A percentile compares a stretch with the other conserved stretches of the same genome.
Evolutionary conservation across 2,888 invertebrate genomes (phyloP).

Genomic region (Meandrusa payeni): DNA sequence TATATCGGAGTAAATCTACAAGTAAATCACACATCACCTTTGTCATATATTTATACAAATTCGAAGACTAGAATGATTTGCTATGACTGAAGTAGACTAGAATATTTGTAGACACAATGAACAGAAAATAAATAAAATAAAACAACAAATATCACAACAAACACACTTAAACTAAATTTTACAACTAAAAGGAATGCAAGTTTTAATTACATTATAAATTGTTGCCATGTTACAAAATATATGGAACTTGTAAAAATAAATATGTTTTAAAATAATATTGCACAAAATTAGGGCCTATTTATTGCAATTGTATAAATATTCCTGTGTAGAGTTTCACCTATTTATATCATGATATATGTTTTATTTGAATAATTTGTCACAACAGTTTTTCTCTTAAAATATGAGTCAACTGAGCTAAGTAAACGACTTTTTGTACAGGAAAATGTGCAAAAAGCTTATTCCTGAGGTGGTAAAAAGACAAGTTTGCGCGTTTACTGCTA

Average conservation of each 20-base stretch:
- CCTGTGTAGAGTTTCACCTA: conserved; percentile 6
- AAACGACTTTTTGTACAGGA: no score
- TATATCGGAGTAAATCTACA: conserved; percentile 11
- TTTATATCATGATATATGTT: no score
- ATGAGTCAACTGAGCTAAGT: no score
- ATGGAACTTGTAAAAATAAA: conserved; percentile 14
- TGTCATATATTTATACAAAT: conserved; percentile 18
- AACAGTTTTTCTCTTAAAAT: no score
- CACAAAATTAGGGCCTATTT: conserved; percentile 14
- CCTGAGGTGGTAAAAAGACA: no score
- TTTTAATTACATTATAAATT: conserved; percentile 14
- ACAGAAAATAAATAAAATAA: conserved; percentile 28
- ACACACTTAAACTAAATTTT: conserved; percentile 30
- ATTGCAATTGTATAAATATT: conserved; percentile 3
- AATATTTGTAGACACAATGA: conserved; percentile 28
- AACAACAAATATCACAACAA: conserved; percentile 34
- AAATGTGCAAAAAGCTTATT: no score
- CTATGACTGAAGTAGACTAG: conserved; percentile 38
- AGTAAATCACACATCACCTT: conserved; percentile 9
- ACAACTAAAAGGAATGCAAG: conserved; percentile 38
- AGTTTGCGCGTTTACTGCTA: no score
- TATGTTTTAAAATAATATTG: conserved; percentile 21
- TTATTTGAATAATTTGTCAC: no score
- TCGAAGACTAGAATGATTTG: conserved; percentile 36
- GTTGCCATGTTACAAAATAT: conserved; percentile 3